Conservation (phyloP, 2,888 invertebrate genomes). For the Hydrotaea cyrtoneurina region DNA sequence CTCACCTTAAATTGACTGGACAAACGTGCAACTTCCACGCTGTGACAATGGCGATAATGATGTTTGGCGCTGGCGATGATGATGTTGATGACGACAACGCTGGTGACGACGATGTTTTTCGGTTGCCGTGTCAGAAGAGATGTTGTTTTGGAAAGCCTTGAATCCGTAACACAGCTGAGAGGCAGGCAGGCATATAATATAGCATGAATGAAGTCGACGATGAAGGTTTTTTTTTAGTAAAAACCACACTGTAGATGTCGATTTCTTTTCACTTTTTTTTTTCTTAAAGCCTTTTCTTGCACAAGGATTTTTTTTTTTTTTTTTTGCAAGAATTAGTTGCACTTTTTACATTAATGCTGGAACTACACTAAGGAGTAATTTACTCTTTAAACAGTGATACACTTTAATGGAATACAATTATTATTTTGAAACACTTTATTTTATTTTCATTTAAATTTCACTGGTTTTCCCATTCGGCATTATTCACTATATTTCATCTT, state of each 20-base stretch:
- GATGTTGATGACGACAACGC: slow-evolving; percentile 4
- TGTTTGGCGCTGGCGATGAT: background rate
- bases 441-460: slow-evolving; percentile 6
- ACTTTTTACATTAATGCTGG: background rate
- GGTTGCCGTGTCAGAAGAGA: slow-evolving; percentile 22
- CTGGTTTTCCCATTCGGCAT: background rate
- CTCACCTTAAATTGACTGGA: slow-evolving; percentile 24
- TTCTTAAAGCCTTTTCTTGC: background rate
- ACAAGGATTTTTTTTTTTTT: slow-evolving; percentile 24
- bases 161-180: slow-evolving; percentile 5
- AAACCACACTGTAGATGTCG: background rate
- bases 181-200: slow-evolving; percentile 26
- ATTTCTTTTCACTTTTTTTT: background rate
- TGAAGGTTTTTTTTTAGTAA: background rate
- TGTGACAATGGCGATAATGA: background rate
- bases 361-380: background rate
- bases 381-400: background rate
- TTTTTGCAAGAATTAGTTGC: background rate
- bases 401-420: too few relatives aligned
- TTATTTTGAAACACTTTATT: too few relatives aligned
- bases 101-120: slow-evolving; percentile 3
- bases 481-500: slow-evolving; percentile 4
- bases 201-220: background rate
- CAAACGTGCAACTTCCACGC: background rate
- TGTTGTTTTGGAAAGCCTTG: slow-evolving; percentile 29